phyloP scores from a whole-genome alignment of 2,888 invertebrate genomes.

The Anticlea derivata region DNA sequence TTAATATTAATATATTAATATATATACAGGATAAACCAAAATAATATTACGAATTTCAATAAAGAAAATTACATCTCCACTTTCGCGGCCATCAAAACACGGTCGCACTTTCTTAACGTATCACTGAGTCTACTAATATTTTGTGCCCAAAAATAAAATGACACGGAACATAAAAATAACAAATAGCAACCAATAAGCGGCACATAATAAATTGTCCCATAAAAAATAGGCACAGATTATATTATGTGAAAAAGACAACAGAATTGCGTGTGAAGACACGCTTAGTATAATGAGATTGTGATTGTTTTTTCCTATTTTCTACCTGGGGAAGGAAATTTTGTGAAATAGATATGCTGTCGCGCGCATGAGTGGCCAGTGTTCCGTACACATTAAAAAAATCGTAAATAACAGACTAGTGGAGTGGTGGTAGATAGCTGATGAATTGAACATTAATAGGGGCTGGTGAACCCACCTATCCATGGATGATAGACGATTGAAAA shows the following conservation, averaged over 20 bases:
- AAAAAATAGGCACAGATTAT: constrained; percentile 39
- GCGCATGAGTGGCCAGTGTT: constrained; percentile 12
- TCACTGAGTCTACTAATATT: background rate
- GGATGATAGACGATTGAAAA: too few species aligned
- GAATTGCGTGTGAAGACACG: constrained; percentile 63
- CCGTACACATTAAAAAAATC: constrained; percentile 21
- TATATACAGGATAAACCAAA: too few species aligned
- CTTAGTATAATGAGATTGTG: constrained; percentile 64
- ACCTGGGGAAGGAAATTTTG: constrained; percentile 42
- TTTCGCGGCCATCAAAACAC: too few species aligned
- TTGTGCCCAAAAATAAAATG: constrained; percentile 11
- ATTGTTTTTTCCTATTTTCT: constrained; percentile 57
- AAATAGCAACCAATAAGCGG: constrained; percentile 39
- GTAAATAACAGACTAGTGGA: too few species aligned
- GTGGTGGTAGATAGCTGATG: too few species aligned
- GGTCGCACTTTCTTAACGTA: background rate
- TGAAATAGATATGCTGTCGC: constrained; percentile 17
- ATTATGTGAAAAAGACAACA: constrained; percentile 40
- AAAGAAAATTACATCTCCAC: too few species aligned
- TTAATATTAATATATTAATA: too few species aligned
- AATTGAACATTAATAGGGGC: too few species aligned
- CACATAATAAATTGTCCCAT: constrained; percentile 40
- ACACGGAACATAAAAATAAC: constrained; percentile 37
- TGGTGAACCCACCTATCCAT: too few species aligned
- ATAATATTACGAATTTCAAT: too few species aligned